Evolutionary conservation across 2,888 invertebrate species (phyloP).

Genomic region (Philhelius pedissequus): DNA sequence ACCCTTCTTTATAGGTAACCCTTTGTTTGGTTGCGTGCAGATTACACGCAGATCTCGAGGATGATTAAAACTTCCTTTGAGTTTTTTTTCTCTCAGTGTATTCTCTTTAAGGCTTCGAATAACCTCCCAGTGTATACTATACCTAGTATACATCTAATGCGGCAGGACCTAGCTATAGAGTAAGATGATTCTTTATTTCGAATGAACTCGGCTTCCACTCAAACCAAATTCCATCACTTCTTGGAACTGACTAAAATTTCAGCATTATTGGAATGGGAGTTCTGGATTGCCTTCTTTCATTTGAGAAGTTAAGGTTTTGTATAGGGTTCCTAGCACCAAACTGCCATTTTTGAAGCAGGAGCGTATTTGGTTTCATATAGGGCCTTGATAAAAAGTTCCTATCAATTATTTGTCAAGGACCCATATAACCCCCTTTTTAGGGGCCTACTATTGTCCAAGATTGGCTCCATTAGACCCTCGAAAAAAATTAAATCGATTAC

Average conservation of each 20-base stretch:
- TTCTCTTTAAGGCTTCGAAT: not conserved
- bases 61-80: not conserved
- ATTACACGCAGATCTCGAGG: not conserved
- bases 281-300: not conserved
- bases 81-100: not conserved
- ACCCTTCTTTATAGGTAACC: not conserved
- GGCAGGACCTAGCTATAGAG: not conserved
- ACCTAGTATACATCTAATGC: not conserved
- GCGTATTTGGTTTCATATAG: not conserved
- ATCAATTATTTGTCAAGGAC: no score
- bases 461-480: no score
- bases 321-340: not conserved
- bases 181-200: not conserved
- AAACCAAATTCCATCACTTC: constrained; percentile 7
- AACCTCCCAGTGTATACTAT: not conserved
- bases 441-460: no score
- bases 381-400: not conserved
- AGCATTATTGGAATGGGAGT: not conserved
- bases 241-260: not conserved
- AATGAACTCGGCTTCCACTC: not conserved
- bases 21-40: not conserved
- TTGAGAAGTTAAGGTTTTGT: constrained; percentile 5
- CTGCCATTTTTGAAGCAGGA: not conserved
- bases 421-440: no score
- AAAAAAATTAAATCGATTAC: no score